A percentile compares a stretch with the other conserved stretches of the same genome.
Evolutionary conservation across 2,113 vertebrate species (phyloP).

Genomic region (Barbus barbus): DNA sequence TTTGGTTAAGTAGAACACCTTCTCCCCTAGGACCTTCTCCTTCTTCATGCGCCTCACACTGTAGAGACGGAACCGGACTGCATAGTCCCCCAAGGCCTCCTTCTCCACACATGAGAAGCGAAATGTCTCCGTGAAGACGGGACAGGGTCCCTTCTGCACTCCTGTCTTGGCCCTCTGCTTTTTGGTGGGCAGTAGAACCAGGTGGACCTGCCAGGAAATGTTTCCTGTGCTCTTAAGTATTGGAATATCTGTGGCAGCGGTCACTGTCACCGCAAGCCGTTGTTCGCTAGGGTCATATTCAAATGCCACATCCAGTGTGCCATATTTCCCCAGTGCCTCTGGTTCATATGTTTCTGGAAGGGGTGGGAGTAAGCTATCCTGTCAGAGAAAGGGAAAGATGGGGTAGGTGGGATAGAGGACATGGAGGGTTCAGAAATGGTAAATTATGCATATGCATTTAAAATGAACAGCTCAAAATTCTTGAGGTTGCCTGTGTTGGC

Average conservation of each 20-base stretch:
- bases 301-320: slow-evolving; percentile 96
- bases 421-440: neutral
- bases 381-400: slow-evolving; percentile 48
- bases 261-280: slow-evolving; percentile 94
- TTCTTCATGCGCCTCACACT: slow-evolving; percentile 93
- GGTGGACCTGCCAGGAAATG: slow-evolving; percentile 95
- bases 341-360: slow-evolving; percentile 91
- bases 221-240: slow-evolving; percentile 90
- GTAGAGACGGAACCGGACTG: slow-evolving; percentile 94
- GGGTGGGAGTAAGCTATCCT: slow-evolving; percentile 87
- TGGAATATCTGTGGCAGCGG: slow-evolving; percentile 94
- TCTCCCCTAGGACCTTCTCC: slow-evolving; percentile 96
- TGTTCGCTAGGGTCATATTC: slow-evolving; percentile 95
- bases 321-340: slow-evolving; percentile 92
- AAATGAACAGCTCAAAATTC: neutral
- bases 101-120: slow-evolving; percentile 92
- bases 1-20: slow-evolving; percentile 96
- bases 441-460: neutral
- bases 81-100: slow-evolving; percentile 91
- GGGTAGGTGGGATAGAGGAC: neutral
- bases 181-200: slow-evolving; percentile 96
- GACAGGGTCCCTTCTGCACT: slow-evolving; percentile 92
- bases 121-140: slow-evolving; percentile 95
- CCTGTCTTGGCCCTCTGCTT: slow-evolving; percentile 95
- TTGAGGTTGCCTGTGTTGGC: slow-evolving; percentile 34